These are phyloP conservation scores for Dicroscelio sp. DNA, from an alignment of 2,888 invertebrate species.

Conservation along the genomic window DNA sequence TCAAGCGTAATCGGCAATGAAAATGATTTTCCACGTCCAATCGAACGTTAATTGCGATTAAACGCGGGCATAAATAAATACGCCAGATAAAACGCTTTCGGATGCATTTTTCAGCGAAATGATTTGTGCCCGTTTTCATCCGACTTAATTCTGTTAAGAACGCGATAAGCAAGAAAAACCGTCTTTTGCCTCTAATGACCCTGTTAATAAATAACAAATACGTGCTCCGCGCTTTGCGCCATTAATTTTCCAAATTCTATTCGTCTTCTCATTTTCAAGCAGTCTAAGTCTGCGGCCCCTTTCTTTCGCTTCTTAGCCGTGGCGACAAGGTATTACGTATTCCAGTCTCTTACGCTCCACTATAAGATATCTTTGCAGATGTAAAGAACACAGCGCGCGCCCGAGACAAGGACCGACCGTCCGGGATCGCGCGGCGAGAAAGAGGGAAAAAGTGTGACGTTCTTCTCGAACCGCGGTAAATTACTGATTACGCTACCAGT, in stretches of 20 bases:
- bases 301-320: slow-evolving; percentile 59
- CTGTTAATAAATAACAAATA: slow-evolving; percentile 80
- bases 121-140: slow-evolving; percentile 43
- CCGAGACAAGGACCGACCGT: slow-evolving; percentile 19
- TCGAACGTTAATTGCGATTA: too few species aligned
- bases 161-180: slow-evolving; percentile 71
- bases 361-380: slow-evolving; percentile 78
- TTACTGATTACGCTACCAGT: slow-evolving; percentile 83
- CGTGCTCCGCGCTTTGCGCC: slow-evolving; percentile 61
- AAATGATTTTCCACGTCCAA: too few species aligned
- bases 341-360: slow-evolving; percentile 73
- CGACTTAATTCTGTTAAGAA: slow-evolving; percentile 76
- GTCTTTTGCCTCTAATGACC: slow-evolving; percentile 72
- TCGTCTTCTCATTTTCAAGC: slow-evolving; percentile 69
- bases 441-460: slow-evolving; percentile 50
- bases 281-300: slow-evolving; percentile 46
- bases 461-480: slow-evolving; percentile 80
- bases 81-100: slow-evolving; percentile 18
- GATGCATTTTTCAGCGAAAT: slow-evolving; percentile 55
- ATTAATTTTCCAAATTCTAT: slow-evolving; percentile 79
- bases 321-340: slow-evolving; percentile 76
- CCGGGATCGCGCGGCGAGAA: neutral
- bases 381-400: slow-evolving; percentile 55
- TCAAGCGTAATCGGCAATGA: too few species aligned
- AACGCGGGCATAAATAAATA: neutral